phyloP scores from a whole-genome alignment of 2,113 vertebrate genomes.

The Toxostoma redivivum region DNA sequence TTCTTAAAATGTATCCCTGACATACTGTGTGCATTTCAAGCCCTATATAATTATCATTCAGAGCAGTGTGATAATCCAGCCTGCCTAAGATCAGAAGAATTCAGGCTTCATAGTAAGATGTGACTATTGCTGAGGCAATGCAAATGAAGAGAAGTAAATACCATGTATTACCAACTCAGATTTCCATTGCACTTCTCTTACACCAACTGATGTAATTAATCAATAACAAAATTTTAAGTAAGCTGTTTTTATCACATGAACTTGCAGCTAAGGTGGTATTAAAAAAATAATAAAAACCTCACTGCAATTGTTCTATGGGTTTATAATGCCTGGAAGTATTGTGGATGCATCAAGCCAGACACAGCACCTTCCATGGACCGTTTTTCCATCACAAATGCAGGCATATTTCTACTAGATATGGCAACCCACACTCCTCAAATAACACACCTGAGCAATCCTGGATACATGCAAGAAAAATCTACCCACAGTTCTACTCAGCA shows the following conservation, averaged over 20 bases:
- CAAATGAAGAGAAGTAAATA: not conserved
- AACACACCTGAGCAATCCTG: not conserved
- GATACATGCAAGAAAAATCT: not conserved
- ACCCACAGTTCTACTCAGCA: not conserved
- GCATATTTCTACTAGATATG: not conserved
- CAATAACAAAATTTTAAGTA: not conserved
- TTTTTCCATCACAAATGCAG: not conserved
- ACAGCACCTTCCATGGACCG: rapidly evolving
- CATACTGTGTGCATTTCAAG: not conserved
- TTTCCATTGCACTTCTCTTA: not conserved
- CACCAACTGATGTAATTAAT: not conserved
- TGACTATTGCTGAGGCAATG: not conserved
- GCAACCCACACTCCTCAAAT: not conserved
- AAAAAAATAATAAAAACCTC: not conserved
- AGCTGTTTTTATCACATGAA: not conserved
- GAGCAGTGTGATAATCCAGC: not conserved
- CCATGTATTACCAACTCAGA: not conserved
- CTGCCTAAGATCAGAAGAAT: not conserved
- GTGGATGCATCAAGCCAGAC: not conserved
- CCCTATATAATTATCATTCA: not conserved
- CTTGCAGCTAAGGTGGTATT: not conserved
- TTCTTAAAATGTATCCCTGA: not conserved
- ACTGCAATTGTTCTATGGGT: not conserved
- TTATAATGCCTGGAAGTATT: not conserved
- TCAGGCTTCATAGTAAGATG: not conserved